Base-by-base conservation (phyloP, 2,888 invertebrate species). In the Mesoligia furuncula region DNA sequence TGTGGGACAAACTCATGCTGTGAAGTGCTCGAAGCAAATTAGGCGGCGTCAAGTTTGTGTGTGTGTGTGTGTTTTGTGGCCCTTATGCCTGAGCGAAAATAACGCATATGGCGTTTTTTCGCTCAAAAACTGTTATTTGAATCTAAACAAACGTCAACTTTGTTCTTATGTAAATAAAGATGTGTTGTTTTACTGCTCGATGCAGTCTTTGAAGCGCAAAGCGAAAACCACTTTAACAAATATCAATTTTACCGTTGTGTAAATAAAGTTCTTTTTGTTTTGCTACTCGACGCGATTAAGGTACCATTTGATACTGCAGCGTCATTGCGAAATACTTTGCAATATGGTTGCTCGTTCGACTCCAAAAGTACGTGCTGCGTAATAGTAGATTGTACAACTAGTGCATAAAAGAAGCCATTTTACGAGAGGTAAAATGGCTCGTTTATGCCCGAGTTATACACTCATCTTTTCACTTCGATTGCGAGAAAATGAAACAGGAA, bases 1-100 rank as follows among this genome's bases (percentile, higher is more conserved):
- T 80, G 51, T 84, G 84, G 84, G 79, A 84, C 64, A 84, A 84
- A 57, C 84, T 80, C 45, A 84, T 79, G 79, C 54, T 84, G n/a
- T 79, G 62, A 84, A 59, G 48, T 73, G 31, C 20, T 42, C 9
- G 20, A 51, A 48, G 54, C 39, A 48, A 3, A 45, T 42, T 17
- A 73, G 11, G 57, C 31, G 62, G 54, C 83, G 27, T 75, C 75
- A 61, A 67, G 45, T 62, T 62, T 64, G 42, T 59, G 75, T 54
- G 62, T 42, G 74, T 54, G 62, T 45, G 54, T 76, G 76, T 76
- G 62, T 76, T 62, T 17, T 75, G 83, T 54, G 74, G 48, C 72
- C 57, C 27, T 61, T n/a, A 65, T 64, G 17, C n/a, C 62, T 61
- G 36, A 15, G 75, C 15, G 51, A 39, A 62, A 74, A 36, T 57